phyloP scores from a whole-genome alignment of 2,888 invertebrate genomes.

The Petrophora chlorosata region DNA sequence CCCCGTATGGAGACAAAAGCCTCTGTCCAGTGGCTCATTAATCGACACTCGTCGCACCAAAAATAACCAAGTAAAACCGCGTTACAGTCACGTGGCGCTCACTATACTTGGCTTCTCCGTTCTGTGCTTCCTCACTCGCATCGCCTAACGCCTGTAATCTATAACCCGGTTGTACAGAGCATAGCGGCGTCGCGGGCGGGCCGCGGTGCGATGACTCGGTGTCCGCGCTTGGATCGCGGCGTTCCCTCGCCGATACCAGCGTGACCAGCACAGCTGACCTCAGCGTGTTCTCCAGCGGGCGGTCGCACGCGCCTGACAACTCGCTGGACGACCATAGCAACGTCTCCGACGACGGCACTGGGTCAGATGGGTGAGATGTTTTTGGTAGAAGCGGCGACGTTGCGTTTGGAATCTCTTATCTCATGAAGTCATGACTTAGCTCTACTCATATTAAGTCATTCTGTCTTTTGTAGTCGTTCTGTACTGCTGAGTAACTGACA shows the following conservation, averaged over 20 bases:
- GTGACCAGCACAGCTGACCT: constrained; percentile 93
- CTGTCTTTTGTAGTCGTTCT: too few species aligned
- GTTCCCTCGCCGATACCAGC: constrained; percentile 92
- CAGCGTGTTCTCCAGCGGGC: constrained; percentile 90
- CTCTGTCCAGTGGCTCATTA: too few species aligned
- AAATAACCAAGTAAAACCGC: too few species aligned
- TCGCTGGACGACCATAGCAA: constrained; percentile 90
- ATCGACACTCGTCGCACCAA: too few species aligned
- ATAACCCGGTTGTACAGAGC: constrained; percentile 52
- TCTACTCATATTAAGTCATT: too few species aligned
- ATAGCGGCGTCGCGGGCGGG: constrained; percentile 69
- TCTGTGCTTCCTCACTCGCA: too few species aligned
- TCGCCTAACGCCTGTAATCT: too few species aligned
- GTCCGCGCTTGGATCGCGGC: constrained; percentile 88
- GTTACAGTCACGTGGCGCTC: too few species aligned
- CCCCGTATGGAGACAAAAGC: too few species aligned
- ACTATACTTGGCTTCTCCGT: too few species aligned
- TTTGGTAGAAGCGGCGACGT: constrained; percentile 54
- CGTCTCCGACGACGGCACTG: constrained; percentile 88
- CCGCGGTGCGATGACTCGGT: constrained; percentile 85
- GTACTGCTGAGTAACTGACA: too few species aligned
- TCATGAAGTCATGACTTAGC: too few species aligned
- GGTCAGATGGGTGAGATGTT: constrained; percentile 85
- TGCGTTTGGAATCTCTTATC: constrained; percentile 25
- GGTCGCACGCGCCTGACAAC: constrained; percentile 89